phyloP scores from a whole-genome alignment of 1,140 invertebrate genomes.

The Drosophila hydei region DNA sequence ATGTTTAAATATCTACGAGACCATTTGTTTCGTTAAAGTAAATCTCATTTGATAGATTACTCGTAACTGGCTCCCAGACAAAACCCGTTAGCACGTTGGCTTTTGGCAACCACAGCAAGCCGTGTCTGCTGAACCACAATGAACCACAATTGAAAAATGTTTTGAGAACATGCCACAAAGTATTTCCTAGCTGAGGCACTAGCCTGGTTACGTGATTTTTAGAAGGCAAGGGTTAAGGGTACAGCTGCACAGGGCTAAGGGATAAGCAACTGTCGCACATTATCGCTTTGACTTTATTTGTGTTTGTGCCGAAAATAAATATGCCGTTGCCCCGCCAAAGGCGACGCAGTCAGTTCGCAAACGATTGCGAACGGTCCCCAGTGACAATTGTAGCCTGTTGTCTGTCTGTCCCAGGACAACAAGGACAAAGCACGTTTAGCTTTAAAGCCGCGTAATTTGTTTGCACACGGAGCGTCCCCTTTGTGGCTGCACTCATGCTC shows the following conservation, averaged over 20 bases:
- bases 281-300: conserved; percentile 55
- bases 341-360: conserved; percentile 39
- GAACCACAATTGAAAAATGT: conserved; percentile 55
- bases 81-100: conserved; percentile 10
- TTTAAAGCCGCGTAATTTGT: conserved; percentile 79
- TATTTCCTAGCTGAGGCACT: conserved; percentile 3
- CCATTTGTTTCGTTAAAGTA: neutral
- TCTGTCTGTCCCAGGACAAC: conserved; percentile 14
- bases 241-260: neutral
- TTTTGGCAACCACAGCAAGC: conserved; percentile 15
- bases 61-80: neutral
- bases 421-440: conserved; percentile 37
- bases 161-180: conserved; percentile 44
- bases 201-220: conserved; percentile 21
- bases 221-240: conserved; percentile 8
- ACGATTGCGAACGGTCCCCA: conserved; percentile 22
- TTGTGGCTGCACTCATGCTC: conserved; percentile 32
- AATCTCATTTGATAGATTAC: conserved; percentile 17
- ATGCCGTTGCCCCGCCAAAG: conserved; percentile 57
- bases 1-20: too few species aligned
- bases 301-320: conserved; percentile 69
- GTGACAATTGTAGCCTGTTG: conserved; percentile 12
- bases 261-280: conserved; percentile 60
- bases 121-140: conserved; percentile 21
- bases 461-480: conserved; percentile 37